Conservation (phyloP, 2,113 vertebrate species). For the Jaculus jaculus region DNA sequence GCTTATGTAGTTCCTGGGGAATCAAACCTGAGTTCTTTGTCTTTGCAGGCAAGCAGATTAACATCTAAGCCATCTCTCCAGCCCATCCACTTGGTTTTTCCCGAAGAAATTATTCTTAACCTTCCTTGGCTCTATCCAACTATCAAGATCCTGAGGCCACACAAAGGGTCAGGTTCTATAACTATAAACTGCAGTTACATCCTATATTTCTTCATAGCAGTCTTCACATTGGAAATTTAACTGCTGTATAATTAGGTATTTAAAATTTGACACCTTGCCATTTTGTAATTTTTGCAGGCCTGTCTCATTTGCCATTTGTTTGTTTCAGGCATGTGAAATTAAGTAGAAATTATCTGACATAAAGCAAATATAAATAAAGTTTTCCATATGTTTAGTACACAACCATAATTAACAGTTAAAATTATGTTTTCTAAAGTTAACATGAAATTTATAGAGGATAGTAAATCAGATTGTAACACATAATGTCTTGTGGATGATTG, state of each 20-base stretch:
- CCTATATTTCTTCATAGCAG: background rate
- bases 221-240: background rate
- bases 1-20: too few relatives aligned
- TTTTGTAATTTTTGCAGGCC: background rate
- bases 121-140: background rate
- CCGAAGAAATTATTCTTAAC: background rate
- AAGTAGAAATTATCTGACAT: slow-evolving; percentile 65
- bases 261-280: background rate
- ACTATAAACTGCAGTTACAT: background rate
- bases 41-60: too few relatives aligned
- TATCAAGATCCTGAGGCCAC: background rate
- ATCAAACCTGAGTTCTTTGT: too few relatives aligned
- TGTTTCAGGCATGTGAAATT: slow-evolving; percentile 37
- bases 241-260: background rate
- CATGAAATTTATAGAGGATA: slow-evolving; percentile 38
- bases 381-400: slow-evolving; percentile 41
- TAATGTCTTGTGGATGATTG: slow-evolving; percentile 40
- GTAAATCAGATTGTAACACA: slow-evolving; percentile 8
- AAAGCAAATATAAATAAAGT: slow-evolving; percentile 11
- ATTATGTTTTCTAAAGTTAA: slow-evolving; percentile 44
- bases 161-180: background rate
- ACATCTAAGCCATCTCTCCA: too few relatives aligned
- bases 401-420: background rate
- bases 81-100: too few relatives aligned
- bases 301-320: background rate